Evolutionary conservation across 30 jellyfish, hydroid and myxozoan species (phyloP).

Genomic region (Pseudorhiza aurosa): DNA sequence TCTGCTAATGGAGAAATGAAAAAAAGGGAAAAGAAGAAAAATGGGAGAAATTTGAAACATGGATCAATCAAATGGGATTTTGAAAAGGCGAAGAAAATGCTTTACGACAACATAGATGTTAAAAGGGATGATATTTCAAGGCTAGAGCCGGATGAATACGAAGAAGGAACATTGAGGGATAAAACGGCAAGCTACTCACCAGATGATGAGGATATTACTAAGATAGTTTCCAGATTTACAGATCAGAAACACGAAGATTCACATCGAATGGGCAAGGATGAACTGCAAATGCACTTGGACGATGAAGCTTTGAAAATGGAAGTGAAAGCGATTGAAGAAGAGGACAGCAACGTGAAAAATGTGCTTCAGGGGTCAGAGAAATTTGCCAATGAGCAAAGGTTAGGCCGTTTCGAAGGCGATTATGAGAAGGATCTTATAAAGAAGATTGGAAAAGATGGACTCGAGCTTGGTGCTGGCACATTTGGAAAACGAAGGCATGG

Average conservation of each 20-base stretch:
- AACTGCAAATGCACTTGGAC: conserved; percentile 68
- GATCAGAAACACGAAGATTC: conserved; percentile 26
- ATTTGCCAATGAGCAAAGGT: conserved; percentile 45
- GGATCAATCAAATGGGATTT: background rate
- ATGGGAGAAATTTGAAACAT: background rate
- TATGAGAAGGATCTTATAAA: conserved; percentile 59
- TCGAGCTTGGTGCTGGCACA: conserved; percentile 22
- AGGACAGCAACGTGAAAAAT: conserved; percentile 66
- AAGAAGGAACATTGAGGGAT: conserved; percentile 11
- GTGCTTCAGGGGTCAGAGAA: conserved; percentile 72
- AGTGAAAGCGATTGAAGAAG: conserved; percentile 79
- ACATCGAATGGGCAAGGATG: conserved; percentile 69
- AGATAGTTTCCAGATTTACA: conserved; percentile 44
- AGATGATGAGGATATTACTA: conserved; percentile 48
- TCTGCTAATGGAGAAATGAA: background rate
- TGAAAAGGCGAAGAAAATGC: conserved; percentile 36
- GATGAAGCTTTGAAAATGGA: conserved; percentile 80
- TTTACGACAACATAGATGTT: conserved; percentile 30
- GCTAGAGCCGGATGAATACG: conserved; percentile 23
- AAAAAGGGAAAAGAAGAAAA: background rate
- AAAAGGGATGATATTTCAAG: conserved; percentile 25
- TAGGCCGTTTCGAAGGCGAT: conserved; percentile 61
- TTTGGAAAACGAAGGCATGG: conserved; percentile 6
- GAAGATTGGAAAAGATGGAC: conserved; percentile 46
- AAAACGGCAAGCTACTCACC: conserved; percentile 45